Conservation (phyloP, 2,888 invertebrate species). For the Cantharis rustica region DNA sequence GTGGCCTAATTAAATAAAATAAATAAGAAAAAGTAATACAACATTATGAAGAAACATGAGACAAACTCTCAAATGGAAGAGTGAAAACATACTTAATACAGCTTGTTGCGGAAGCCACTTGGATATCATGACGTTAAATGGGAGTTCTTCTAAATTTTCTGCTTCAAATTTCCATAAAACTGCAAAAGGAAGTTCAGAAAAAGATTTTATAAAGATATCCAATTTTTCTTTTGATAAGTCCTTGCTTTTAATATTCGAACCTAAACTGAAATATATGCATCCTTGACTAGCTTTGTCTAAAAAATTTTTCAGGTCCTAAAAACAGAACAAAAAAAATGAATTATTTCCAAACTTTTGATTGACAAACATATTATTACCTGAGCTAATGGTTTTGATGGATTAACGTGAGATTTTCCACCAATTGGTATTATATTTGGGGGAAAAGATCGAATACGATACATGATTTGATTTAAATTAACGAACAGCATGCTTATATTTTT, state of each 20-base stretch:
- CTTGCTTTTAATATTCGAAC: constrained; percentile 4
- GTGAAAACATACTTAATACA: constrained; percentile 44
- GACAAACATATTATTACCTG: constrained; percentile 35
- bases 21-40: too few species aligned
- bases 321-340: too few species aligned
- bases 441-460: constrained; percentile 43
- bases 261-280: constrained; percentile 21
- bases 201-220: constrained; percentile 47
- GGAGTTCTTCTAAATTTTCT: constrained; percentile 43
- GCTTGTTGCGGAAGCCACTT: constrained; percentile 56
- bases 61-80: too few species aligned
- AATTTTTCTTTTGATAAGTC: constrained; percentile 37
- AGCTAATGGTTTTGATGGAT: constrained; percentile 37
- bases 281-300: constrained; percentile 30
- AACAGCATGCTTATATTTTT: constrained; percentile 48
- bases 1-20: neutral
- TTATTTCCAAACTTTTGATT: too few species aligned
- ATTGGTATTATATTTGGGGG: constrained; percentile 47
- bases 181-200: constrained; percentile 52
- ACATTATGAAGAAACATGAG: too few species aligned
- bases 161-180: constrained; percentile 56
- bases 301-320: neutral
- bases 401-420: constrained; percentile 43
- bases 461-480: constrained; percentile 46
- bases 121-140: constrained; percentile 51